Percentiles rank a stretch among this genome's conserved stretches.
These are phyloP conservation scores for Paragorgia papillata DNA, from an alignment of 92 coral and sea anemone genomes.

Conservation along the genomic window DNA sequence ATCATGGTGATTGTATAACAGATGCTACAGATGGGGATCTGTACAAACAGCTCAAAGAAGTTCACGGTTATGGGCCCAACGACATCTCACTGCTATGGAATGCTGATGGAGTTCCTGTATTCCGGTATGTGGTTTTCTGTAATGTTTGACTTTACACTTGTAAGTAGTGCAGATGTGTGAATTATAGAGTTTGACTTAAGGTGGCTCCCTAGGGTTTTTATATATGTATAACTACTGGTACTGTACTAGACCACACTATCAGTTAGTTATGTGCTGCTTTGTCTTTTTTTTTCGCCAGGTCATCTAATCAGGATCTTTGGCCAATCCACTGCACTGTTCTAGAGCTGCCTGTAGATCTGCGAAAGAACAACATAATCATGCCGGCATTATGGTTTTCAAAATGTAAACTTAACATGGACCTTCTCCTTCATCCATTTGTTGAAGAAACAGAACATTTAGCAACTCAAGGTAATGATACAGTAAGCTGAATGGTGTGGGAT, in stretches of 20 bases:
- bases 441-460: slow-evolving; percentile 14
- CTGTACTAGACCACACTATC: no score
- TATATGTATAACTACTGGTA: no score
- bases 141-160: not conserved
- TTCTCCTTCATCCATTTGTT: slow-evolving; percentile 17
- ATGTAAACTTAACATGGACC: not conserved
- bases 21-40: slow-evolving; percentile 15
- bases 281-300: not conserved
- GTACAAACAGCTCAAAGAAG: slow-evolving; percentile 9
- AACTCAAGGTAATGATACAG: not conserved
- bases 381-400: slow-evolving; percentile 26
- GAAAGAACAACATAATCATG: slow-evolving; percentile 17
- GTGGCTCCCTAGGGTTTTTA: no score
- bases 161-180: not conserved
- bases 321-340: slow-evolving; percentile 22
- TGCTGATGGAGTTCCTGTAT: no score
- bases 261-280: no score
- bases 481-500: no score
- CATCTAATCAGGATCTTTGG: slow-evolving; percentile 27
- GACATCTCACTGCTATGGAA: not conserved
- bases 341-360: slow-evolving; percentile 10
- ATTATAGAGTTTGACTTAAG: no score
- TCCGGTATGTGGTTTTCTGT: no score
- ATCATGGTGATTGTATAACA: not conserved
- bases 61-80: slow-evolving; percentile 14